A percentile compares a stretch with the other conserved stretches of the same genome.
Conservation (phyloP, 2,888 invertebrate species). For the Ashinkailepas kermadecensis region DNA sequence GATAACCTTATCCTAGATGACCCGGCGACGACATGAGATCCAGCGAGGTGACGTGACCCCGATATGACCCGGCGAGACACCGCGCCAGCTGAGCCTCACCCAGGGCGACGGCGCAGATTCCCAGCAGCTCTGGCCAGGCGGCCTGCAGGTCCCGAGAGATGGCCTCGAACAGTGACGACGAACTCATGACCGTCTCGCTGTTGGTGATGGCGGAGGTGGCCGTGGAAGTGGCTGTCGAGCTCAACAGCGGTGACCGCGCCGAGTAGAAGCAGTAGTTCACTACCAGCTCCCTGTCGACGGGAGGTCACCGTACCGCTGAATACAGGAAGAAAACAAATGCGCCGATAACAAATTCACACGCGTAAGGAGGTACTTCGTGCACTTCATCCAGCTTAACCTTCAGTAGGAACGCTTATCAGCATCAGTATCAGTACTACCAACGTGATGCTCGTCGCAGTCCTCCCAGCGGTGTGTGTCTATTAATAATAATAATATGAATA, state of each 20-base stretch:
- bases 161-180: conserved; percentile 46
- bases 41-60: too few relatives aligned
- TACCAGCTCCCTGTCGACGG: conserved; percentile 3
- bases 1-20: too few relatives aligned
- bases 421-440: too few relatives aligned
- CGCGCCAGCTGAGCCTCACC: conserved; percentile 38
- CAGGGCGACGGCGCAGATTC: conserved; percentile 52
- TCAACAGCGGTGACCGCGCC: not conserved
- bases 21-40: too few relatives aligned
- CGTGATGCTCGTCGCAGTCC: too few relatives aligned
- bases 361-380: too few relatives aligned
- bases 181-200: not conserved
- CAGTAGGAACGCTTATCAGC: too few relatives aligned
- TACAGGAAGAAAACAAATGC: too few relatives aligned
- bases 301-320: not conserved
- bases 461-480: not conserved
- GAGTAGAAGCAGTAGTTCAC: conserved; percentile 28
- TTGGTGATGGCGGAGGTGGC: not conserved
- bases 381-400: too few relatives aligned
- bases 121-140: conserved; percentile 53
- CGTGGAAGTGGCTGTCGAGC: not conserved
- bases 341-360: too few relatives aligned
- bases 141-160: conserved; percentile 53
- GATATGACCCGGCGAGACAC: too few relatives aligned
- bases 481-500: not conserved